A percentile compares a stretch with the other conserved stretches of the same genome.
Evolutionary conservation across 2,113 vertebrate genomes (phyloP).

Genomic region (Cricetomys ansorgei): DNA sequence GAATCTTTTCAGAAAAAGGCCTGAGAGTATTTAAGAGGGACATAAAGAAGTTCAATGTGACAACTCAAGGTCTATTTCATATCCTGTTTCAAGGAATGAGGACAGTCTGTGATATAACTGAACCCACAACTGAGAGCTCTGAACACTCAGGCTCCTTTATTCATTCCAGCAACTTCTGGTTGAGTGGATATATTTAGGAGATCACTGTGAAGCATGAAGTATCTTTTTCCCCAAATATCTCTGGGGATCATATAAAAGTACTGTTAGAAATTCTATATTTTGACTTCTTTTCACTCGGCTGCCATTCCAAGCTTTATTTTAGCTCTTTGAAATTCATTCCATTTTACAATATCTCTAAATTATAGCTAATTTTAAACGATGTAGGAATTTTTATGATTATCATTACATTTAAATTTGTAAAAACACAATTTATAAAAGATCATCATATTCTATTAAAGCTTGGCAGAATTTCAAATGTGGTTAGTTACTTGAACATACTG

Average conservation of each 20-base stretch:
- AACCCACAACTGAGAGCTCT: not conserved
- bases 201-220: not conserved
- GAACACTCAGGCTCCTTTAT: not conserved
- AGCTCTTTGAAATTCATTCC: not conserved
- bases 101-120: not conserved
- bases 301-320: constrained; percentile 22
- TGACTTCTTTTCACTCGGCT: constrained; percentile 43
- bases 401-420: constrained; percentile 34
- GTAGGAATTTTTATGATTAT: not conserved
- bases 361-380: constrained; percentile 48
- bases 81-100: constrained; percentile 34
- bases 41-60: not conserved
- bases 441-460: constrained; percentile 32
- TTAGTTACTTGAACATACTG: constrained; percentile 25
- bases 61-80: constrained; percentile 43
- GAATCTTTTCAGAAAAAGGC: not conserved
- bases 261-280: constrained; percentile 42
- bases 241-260: not conserved
- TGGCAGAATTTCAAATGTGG: not conserved
- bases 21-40: not conserved
- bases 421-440: constrained; percentile 32
- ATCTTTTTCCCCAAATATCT: not conserved
- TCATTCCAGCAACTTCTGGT: not conserved
- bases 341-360: constrained; percentile 25
- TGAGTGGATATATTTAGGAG: not conserved